Evolutionary conservation across 2,797 vertebrate genomes (phyloP).

Genomic region (Parauchenoglanis punctatus): DNA sequence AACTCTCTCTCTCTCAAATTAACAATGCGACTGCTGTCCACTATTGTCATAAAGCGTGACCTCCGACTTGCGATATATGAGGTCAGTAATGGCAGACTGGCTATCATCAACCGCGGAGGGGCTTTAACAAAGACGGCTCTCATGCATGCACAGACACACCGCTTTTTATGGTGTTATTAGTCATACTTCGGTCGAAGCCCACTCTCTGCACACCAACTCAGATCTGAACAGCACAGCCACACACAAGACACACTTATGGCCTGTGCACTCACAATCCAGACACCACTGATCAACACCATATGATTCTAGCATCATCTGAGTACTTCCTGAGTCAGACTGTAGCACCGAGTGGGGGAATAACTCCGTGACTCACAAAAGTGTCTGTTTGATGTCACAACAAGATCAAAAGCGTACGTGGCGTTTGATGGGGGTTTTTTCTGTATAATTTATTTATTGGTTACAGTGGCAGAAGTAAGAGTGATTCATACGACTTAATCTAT

Average conservation of each 20-base stretch:
- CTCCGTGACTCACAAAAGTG: conserved; percentile 38
- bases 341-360: conserved; percentile 6
- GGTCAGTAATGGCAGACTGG: conserved; percentile 60
- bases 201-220: conserved; percentile 52
- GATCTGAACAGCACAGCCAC: conserved; percentile 44
- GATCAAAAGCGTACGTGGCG: conserved; percentile 14
- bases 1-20: conserved; percentile 29
- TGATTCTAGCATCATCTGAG: conserved; percentile 42
- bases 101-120: conserved; percentile 56
- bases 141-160: conserved; percentile 50
- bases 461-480: not conserved
- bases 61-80: conserved; percentile 55
- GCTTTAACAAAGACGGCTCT: conserved; percentile 55
- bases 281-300: conserved; percentile 36
- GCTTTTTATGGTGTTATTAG: conserved; percentile 58
- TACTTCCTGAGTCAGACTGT: conserved; percentile 37
- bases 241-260: conserved; percentile 35
- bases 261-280: conserved; percentile 19
- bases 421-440: not conserved
- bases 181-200: conserved; percentile 57
- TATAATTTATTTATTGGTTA: conserved; percentile 33
- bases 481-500: not conserved
- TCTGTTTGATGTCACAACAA: conserved; percentile 24
- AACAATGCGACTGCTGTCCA: conserved; percentile 57
- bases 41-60: conserved; percentile 56